A percentile compares a stretch with the other conserved stretches of the same genome.
These are phyloP conservation scores for Pogonus chalceus DNA, from an alignment of 1,140 invertebrate species.

Conservation along the genomic window DNA sequence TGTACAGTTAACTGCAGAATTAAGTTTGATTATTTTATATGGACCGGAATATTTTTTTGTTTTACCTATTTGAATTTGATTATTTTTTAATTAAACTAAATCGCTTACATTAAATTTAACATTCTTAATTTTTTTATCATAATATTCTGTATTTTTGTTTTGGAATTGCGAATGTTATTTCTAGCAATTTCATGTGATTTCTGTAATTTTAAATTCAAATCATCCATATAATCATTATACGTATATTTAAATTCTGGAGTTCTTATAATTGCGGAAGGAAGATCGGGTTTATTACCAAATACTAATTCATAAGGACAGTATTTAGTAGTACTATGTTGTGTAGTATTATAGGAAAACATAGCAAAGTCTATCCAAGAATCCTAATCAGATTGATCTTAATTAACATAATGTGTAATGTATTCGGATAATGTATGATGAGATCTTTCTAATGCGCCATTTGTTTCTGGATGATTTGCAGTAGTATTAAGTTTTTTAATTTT, in stretches of 20 bases:
- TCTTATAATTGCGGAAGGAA: conserved; percentile 16
- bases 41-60: conserved; percentile 14
- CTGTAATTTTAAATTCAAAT: conserved; percentile 19
- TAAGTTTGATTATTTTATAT: conserved; percentile 9
- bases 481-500: conserved; percentile 24
- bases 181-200: conserved; percentile 20
- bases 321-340: conserved; percentile 24
- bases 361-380: conserved; percentile 22
- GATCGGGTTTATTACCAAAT: conserved; percentile 22
- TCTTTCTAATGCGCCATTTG: conserved; percentile 24
- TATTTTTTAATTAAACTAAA: conserved; percentile 10
- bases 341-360: conserved; percentile 26
- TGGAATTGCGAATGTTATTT: conserved; percentile 16
- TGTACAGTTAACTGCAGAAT: background rate
- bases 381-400: conserved; percentile 24
- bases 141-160: conserved; percentile 20
- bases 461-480: conserved; percentile 22
- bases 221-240: conserved; percentile 20
- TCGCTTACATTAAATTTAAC: conserved; percentile 19
- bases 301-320: conserved; percentile 27
- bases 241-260: conserved; percentile 14
- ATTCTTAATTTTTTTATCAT: conserved; percentile 19
- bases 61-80: background rate
- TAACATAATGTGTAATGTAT: conserved; percentile 24
- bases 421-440: conserved; percentile 20